Evolutionary conservation across 1,140 invertebrate genomes (phyloP).

Genomic region (Apis cerana): DNA sequence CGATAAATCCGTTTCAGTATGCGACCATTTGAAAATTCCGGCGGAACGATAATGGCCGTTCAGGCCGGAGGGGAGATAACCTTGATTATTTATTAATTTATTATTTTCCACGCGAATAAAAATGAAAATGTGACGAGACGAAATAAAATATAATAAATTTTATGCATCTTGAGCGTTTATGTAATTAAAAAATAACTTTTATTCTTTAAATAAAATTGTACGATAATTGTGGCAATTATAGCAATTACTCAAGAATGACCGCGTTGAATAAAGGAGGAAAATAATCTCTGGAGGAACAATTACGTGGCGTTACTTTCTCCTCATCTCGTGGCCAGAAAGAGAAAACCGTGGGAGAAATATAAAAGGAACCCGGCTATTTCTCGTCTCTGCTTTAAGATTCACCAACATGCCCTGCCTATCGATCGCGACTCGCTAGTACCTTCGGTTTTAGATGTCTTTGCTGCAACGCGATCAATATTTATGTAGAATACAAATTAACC

Average conservation of each 20-base stretch:
- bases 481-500: constrained; percentile 35
- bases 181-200: too few relatives aligned
- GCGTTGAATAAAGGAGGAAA: not conserved
- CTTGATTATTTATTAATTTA: too few relatives aligned
- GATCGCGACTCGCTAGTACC: constrained; percentile 46
- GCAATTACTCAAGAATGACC: too few relatives aligned
- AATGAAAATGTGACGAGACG: too few relatives aligned
- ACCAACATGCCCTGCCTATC: constrained; percentile 59
- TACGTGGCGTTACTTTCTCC: not conserved
- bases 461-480: constrained; percentile 69
- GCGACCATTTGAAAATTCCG: not conserved
- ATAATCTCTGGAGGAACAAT: not conserved
- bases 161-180: too few relatives aligned
- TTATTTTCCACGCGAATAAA: too few relatives aligned
- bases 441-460: constrained; percentile 56
- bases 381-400: constrained; percentile 66
- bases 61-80: too few relatives aligned
- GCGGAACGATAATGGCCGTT: not conserved
- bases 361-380: constrained; percentile 35
- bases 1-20: constrained; percentile 33
- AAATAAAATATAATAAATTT: too few relatives aligned
- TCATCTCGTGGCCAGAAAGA: not conserved
- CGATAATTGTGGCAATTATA: too few relatives aligned
- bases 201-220: too few relatives aligned
- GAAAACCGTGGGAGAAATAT: constrained; percentile 27